Conservation (phyloP, 2,888 invertebrate genomes). For the Agrypnus murinus region DNA sequence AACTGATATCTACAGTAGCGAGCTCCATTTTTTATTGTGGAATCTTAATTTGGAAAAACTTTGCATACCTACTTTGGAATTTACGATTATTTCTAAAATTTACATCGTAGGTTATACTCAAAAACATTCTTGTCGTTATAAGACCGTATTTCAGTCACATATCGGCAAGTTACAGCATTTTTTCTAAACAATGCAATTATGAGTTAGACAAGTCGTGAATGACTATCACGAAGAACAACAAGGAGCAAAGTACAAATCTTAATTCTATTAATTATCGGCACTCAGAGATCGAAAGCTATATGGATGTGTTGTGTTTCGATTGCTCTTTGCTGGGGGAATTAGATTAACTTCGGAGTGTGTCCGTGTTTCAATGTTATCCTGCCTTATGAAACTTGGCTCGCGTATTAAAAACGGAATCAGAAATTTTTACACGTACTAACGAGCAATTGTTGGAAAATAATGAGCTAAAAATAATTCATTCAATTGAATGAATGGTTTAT, state of each 20-base stretch:
- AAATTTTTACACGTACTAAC: not conserved
- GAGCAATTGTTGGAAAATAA: no score
- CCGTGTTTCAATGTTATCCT: slow-evolving; percentile 39
- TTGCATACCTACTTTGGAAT: not conserved
- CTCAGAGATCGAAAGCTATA: slow-evolving; percentile 52
- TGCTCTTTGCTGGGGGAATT: slow-evolving; percentile 49
- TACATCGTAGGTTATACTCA: no score
- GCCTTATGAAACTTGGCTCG: slow-evolving; percentile 13
- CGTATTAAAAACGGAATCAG: slow-evolving; percentile 2
- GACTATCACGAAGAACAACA: slow-evolving; percentile 47
- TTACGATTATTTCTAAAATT: no score
- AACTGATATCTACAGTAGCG: no score
- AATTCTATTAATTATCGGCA: slow-evolving; percentile 53
- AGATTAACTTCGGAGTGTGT: slow-evolving; percentile 48
- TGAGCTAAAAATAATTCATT: no score
- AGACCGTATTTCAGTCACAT: slow-evolving; percentile 43
- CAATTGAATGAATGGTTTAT: no score
- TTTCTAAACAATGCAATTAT: slow-evolving; percentile 50
- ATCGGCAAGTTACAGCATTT: slow-evolving; percentile 33
- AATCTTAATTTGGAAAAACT: not conserved
- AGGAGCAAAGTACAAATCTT: slow-evolving; percentile 52
- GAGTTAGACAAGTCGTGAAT: slow-evolving; percentile 51
- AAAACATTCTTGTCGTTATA: not conserved
- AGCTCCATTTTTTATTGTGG: no score
- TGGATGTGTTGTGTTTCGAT: slow-evolving; percentile 51